Evolutionary conservation across 2,888 invertebrate species (phyloP), one percentile per base, ranked within the genome.

Genomic region (Steromphala cineraria): DNA sequence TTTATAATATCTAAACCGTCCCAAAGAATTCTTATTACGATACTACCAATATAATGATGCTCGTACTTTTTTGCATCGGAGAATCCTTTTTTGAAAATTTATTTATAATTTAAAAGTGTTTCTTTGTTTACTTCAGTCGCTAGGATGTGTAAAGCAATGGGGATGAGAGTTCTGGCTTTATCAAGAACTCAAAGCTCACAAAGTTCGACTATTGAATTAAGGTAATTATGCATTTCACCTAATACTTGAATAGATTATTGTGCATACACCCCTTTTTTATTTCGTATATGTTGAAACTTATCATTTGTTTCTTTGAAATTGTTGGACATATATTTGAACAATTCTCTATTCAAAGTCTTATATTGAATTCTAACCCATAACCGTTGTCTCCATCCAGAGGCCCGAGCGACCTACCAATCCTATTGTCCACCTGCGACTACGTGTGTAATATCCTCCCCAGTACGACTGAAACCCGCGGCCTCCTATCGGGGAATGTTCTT

Each of bases 371-470:
- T 5, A 28, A 19, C 19, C 31, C n/a, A n/a, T n/a, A n/a, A n/a
- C n/a, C n/a, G n/a, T n/a, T 3, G 17, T n/a, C n/a, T 19, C 19
- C 3, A 17, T 40, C 77, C 77, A 90, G 89, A 53, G 83, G 87
- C 3, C 40, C 67, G 0, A 82, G 85, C 8, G 82, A 88, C 2
- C 88, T 95, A 24, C 82, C 86, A 62, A 92, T 93, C 13, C 24
- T 92, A 17, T 84, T 92, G 56, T 53, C 85, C 28, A 83, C 84
- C 19, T 94, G 94, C 89, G 95, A 95, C 91, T 95, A 95, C 87
- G 85, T 95, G 55, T 91, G 95, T 77, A 95, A 94, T 89, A 91
- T 95, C 19, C 89, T 95, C 81, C 95, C 95, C 7, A 93, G 92
- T 46, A 95, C 95, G 0, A 84, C 90, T 15, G 91, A 93, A 74